Conservation (phyloP, 2,888 invertebrate genomes). For the Osmoderma eremita region DNA sequence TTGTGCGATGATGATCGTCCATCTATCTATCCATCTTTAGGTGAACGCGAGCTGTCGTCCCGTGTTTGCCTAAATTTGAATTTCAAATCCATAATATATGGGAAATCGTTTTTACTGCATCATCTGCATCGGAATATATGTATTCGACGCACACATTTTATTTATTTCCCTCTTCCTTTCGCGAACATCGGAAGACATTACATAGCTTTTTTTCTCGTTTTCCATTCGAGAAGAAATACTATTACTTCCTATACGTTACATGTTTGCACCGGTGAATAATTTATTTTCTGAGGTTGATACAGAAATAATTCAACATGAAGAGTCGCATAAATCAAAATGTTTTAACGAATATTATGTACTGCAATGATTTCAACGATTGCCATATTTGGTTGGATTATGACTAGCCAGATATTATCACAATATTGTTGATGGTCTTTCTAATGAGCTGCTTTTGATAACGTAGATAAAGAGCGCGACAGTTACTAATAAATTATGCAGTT, state of each 20-base stretch:
- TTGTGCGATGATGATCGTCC: conserved; percentile 32
- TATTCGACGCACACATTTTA: conserved; percentile 33
- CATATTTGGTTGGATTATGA: background rate
- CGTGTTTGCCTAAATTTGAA: conserved; percentile 41
- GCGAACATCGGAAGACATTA: conserved; percentile 29
- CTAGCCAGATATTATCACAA: too few species aligned
- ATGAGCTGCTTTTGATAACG: too few species aligned
- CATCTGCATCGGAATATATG: conserved; percentile 39
- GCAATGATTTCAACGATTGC: background rate
- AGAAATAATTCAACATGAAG: conserved; percentile 5
- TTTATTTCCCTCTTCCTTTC: conserved; percentile 25
- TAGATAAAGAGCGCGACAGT: too few species aligned
- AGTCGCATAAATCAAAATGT: background rate
- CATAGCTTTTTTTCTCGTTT: conserved; percentile 17
- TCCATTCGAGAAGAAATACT: conserved; percentile 12
- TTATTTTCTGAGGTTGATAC: conserved; percentile 5
- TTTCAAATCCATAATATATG: conserved; percentile 42
- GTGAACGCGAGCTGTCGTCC: conserved; percentile 34
- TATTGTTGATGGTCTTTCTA: too few species aligned
- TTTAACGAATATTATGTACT: background rate
- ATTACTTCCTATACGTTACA: conserved; percentile 6
- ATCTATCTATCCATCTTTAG: conserved; percentile 32
- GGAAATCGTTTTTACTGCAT: conserved; percentile 41
- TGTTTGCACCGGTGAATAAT: conserved; percentile 12
- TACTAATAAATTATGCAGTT: too few species aligned